Conservation (phyloP, 2,888 invertebrate species). For the Apeira syringaria region DNA sequence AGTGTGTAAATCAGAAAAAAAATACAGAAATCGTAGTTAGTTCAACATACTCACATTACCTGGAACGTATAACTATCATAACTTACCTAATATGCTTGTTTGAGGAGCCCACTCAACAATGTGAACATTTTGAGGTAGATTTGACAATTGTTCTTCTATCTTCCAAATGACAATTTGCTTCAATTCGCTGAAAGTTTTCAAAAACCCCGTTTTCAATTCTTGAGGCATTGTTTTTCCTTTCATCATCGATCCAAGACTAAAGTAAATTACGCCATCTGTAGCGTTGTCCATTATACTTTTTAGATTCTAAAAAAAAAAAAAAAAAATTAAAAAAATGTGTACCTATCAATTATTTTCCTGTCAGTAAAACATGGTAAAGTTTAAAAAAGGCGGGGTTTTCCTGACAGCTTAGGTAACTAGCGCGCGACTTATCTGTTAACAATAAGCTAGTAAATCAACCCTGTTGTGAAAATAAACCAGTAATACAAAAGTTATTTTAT, state of each 20-base stretch:
- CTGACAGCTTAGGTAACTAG: too few species aligned
- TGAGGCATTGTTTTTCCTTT: constrained; percentile 49
- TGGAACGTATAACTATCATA: neutral
- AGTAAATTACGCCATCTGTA: constrained; percentile 59
- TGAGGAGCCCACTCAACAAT: constrained; percentile 66
- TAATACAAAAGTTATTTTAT: too few species aligned
- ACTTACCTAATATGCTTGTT: constrained; percentile 58
- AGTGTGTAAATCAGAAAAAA: too few species aligned
- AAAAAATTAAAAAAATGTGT: too few species aligned
- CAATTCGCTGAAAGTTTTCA: constrained; percentile 51
- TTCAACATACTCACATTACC: too few species aligned
- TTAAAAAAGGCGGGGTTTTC: too few species aligned
- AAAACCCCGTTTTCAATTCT: constrained; percentile 39
- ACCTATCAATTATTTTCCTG: too few species aligned
- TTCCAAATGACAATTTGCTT: constrained; percentile 68
- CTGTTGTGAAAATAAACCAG: too few species aligned
- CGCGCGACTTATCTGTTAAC: too few species aligned
- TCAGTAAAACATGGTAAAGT: too few species aligned
- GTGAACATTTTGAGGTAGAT: constrained; percentile 57
- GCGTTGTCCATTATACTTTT: constrained; percentile 57
- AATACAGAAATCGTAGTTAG: too few species aligned
- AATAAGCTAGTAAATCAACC: too few species aligned
- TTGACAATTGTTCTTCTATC: constrained; percentile 50
- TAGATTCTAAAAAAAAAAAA: constrained; percentile 52
- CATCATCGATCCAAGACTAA: constrained; percentile 60